Evolutionary conservation across 2,797 vertebrate genomes (phyloP).

Genomic region (Microctenopoma lineatum): DNA sequence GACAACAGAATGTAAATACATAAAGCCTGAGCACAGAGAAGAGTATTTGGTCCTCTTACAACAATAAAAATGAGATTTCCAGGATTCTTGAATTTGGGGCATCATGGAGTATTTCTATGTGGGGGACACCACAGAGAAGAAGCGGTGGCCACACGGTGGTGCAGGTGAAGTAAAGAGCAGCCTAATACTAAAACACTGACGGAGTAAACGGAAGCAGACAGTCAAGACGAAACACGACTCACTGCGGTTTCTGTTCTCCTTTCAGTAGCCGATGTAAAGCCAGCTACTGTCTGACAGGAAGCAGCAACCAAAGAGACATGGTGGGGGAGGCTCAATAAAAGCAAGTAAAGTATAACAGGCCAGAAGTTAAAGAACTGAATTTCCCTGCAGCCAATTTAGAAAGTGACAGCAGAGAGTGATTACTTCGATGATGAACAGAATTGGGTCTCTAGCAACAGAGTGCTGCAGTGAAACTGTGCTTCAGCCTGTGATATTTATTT

Average conservation of each 20-base stretch:
- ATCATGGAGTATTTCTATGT: too few relatives aligned
- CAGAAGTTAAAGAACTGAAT: background rate
- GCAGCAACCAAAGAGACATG: background rate
- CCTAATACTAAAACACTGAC: background rate
- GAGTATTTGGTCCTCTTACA: too few relatives aligned
- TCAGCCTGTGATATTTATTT: too few relatives aligned
- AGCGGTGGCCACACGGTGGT: too few relatives aligned
- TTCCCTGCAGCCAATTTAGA: background rate
- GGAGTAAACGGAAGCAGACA: background rate
- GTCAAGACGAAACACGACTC: conserved; percentile 6
- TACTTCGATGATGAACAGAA: background rate
- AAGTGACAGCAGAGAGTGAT: conserved; percentile 22
- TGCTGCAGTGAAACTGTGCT: too few relatives aligned
- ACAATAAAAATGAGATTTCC: too few relatives aligned
- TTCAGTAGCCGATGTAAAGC: conserved; percentile 6
- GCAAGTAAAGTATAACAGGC: background rate
- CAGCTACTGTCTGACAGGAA: conserved; percentile 7
- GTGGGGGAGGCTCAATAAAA: background rate
- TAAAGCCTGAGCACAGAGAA: too few relatives aligned
- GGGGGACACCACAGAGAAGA: too few relatives aligned
- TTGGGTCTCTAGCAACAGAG: background rate
- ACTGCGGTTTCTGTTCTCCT: conserved; percentile 27
- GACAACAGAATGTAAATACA: too few relatives aligned
- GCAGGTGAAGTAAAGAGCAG: background rate
- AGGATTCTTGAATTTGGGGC: too few relatives aligned